Evolutionary conservation across 2,113 vertebrate species (phyloP).

Genomic region (Crotalus horridus): DNA sequence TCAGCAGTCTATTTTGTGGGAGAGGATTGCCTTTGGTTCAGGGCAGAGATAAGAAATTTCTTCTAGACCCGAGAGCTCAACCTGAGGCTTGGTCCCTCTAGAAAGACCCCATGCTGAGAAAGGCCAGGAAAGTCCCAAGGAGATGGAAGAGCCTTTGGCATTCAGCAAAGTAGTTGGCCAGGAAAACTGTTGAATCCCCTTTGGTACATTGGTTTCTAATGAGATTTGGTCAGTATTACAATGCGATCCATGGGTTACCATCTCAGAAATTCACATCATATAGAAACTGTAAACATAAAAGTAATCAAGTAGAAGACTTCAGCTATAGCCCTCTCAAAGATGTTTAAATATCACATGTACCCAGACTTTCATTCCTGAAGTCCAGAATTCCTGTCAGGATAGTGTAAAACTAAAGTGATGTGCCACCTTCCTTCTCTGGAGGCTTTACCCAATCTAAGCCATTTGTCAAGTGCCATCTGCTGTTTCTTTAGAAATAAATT

Average conservation of each 20-base stretch:
- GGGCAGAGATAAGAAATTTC: background rate
- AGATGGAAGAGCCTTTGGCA: background rate
- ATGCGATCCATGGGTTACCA: background rate
- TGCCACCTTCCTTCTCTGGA: slow-evolving; percentile 44
- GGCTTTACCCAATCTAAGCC: slow-evolving; percentile 47
- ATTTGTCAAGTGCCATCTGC: slow-evolving; percentile 54
- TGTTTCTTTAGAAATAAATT: slow-evolving; percentile 46
- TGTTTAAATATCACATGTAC: background rate
- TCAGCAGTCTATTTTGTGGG: background rate
- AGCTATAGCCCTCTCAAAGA: background rate
- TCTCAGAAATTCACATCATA: background rate
- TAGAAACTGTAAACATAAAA: background rate
- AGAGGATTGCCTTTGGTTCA: background rate
- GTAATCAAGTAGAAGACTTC: background rate
- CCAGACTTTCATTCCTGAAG: background rate
- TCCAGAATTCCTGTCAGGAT: slow-evolving; percentile 3
- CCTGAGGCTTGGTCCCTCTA: background rate
- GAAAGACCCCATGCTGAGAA: background rate
- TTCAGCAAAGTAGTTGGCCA: background rate
- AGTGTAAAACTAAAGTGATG: slow-evolving; percentile 19
- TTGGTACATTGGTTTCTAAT: background rate
- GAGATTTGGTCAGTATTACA: background rate
- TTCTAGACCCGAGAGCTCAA: background rate
- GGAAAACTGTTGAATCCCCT: background rate
- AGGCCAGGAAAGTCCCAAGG: background rate